Evolutionary conservation across 2,797 vertebrate genomes (phyloP), one percentile per base, ranked within the genome.

Genomic region (Rhodeus uyekii): DNA sequence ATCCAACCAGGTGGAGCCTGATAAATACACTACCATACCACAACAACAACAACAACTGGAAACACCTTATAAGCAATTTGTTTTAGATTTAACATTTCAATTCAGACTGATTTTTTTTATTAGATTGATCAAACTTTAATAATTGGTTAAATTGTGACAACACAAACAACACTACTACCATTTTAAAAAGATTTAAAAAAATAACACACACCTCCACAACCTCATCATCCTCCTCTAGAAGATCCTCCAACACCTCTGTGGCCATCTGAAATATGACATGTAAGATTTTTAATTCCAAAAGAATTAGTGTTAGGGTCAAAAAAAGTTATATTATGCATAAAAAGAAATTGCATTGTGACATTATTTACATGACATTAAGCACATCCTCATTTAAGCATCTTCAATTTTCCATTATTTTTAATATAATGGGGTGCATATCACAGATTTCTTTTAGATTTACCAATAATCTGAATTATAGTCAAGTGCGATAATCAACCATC

Each of bases 161-260:
- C 4, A 69, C 19, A 76, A 74, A 81, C 61, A 76, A 8, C 22
- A 77, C 18, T 77, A n/a, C 27, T 36, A 53, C 9, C 27, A 34
- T 34, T 34, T 32, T 0, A 13, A 69, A 69, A 22, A 9, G 3
- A 55, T 53, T n/a, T 5, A 12, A 27, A 58, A 0, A 29, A 14
- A 44, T 4, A 53, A 36, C 29, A 58, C 72, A 27, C 89, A 96
- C 95, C 94, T 96, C 94, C 65, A 96, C 92, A 13, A 96, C 95
- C 88, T 96, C 95, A 53, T 96, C 95, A 65, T 96, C 95, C 80
- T 96, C 95, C 69, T 96, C 95, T 72, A 96, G 86, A 27, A 96
- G 93, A 71, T 91, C 89, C 86, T 96, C 95, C 81, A 96, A 86
- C 55, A 96, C 93, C 32, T 95, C 95, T 10, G 92, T 92, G 0